These are phyloP conservation scores for Adoxophyes honmai DNA, from an alignment of 1,140 invertebrate species.

Conservation along the genomic window DNA sequence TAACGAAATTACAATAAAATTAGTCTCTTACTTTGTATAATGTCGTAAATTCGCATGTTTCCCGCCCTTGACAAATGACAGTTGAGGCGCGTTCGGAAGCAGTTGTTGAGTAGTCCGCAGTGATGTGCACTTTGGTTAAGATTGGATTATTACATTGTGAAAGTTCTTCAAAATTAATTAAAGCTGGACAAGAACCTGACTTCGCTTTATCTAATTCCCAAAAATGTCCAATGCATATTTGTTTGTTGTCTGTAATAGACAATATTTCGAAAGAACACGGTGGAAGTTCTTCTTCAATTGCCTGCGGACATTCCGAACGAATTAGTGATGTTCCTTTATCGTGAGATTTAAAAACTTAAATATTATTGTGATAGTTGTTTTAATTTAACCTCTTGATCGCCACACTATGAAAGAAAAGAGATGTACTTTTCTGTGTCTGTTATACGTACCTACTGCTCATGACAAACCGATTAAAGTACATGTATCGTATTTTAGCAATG, in stretches of 20 bases:
- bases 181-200: conserved; percentile 19
- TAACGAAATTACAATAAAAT: no score
- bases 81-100: conserved; percentile 19
- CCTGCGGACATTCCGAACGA: conserved; percentile 20
- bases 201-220: conserved; percentile 26
- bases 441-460: no score
- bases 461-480: no score
- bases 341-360: not conserved
- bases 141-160: conserved; percentile 39
- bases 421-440: no score
- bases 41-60: conserved; percentile 39
- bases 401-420: no score
- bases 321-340: not conserved
- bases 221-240: conserved; percentile 31
- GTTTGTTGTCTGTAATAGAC: conserved; percentile 23
- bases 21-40: conserved; percentile 27
- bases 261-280: conserved; percentile 44
- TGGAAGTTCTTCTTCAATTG: conserved; percentile 39
- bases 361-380: no score
- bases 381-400: no score
- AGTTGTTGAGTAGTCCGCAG: conserved; percentile 23
- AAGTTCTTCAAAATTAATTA: conserved; percentile 30
- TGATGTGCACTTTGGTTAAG: conserved; percentile 36
- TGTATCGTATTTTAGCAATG: no score
- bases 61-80: conserved; percentile 37